Conservation (phyloP, 2,113 vertebrate species). For the Zapus hudsonius region DNA sequence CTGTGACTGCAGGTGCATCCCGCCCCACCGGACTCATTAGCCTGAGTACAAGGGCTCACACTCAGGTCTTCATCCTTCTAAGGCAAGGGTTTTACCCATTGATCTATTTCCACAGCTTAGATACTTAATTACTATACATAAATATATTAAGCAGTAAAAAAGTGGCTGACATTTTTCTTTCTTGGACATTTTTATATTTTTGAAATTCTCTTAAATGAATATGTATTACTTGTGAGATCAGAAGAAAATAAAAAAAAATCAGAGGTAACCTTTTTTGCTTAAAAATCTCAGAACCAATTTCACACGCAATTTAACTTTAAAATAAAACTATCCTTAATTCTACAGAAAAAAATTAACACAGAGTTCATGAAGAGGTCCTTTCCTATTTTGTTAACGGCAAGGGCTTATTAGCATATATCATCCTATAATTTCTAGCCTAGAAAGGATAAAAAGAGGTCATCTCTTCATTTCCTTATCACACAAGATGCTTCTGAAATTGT, state of each 20-base stretch:
- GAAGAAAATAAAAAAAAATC: slow-evolving; percentile 42
- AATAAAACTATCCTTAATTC: slow-evolving; percentile 67
- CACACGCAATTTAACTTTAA: slow-evolving; percentile 70
- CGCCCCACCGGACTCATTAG: too few species aligned
- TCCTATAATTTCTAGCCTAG: slow-evolving; percentile 48
- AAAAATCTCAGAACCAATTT: slow-evolving; percentile 64
- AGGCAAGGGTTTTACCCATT: too few species aligned
- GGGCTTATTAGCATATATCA: slow-evolving; percentile 61
- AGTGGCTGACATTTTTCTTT: not conserved
- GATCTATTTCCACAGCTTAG: not conserved
- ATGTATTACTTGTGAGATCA: not conserved
- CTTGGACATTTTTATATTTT: slow-evolving; percentile 3
- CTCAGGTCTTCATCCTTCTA: too few species aligned
- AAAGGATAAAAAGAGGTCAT: slow-evolving; percentile 44
- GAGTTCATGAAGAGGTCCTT: slow-evolving; percentile 49
- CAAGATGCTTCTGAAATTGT: slow-evolving; percentile 55
- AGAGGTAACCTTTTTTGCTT: slow-evolving; percentile 23
- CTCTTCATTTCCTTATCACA: slow-evolving; percentile 53
- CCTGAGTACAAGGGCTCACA: too few species aligned
- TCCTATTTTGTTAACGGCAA: slow-evolving; percentile 52
- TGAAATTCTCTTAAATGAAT: not conserved
- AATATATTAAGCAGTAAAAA: not conserved
- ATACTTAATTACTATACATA: slow-evolving; percentile 17
- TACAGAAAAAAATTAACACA: slow-evolving; percentile 54
- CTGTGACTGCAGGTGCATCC: too few species aligned